Conservation (phyloP, 1,140 invertebrate species). For the Armadillidium nasatum region DNA sequence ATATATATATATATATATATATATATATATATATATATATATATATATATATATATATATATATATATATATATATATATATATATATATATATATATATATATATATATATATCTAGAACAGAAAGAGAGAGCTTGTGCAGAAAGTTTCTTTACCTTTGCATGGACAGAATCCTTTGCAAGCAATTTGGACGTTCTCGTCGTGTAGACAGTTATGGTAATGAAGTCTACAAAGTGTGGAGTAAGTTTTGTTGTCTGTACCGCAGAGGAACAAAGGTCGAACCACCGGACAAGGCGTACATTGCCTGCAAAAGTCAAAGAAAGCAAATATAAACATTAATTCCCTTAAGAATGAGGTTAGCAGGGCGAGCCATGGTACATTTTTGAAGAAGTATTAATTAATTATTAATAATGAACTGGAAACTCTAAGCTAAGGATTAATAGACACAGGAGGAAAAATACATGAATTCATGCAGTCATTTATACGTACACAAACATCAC, state of each 20-base stretch:
- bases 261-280: slow-evolving; percentile 77
- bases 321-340: too few relatives aligned
- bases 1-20: too few relatives aligned
- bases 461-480: too few relatives aligned
- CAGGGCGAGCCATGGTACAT: too few relatives aligned
- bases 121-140: too few relatives aligned
- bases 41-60: too few relatives aligned
- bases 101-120: not conserved
- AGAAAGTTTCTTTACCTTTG: slow-evolving; percentile 67
- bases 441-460: too few relatives aligned
- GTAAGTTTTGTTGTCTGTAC: slow-evolving; percentile 86
- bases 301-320: slow-evolving; percentile 55
- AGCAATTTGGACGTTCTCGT: slow-evolving; percentile 64
- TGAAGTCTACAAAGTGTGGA: slow-evolving; percentile 80
- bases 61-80: not conserved
- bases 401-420: too few relatives aligned
- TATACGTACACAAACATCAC: too few relatives aligned
- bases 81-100: not conserved
- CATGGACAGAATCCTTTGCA: slow-evolving; percentile 89
- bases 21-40: not conserved
- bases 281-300: slow-evolving; percentile 73
- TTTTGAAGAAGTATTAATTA: too few relatives aligned
- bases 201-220: slow-evolving; percentile 86
- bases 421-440: too few relatives aligned
- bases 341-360: too few relatives aligned